Evolutionary conservation across 2,113 vertebrate species (phyloP).

Genomic region (Taxidea taxus): DNA sequence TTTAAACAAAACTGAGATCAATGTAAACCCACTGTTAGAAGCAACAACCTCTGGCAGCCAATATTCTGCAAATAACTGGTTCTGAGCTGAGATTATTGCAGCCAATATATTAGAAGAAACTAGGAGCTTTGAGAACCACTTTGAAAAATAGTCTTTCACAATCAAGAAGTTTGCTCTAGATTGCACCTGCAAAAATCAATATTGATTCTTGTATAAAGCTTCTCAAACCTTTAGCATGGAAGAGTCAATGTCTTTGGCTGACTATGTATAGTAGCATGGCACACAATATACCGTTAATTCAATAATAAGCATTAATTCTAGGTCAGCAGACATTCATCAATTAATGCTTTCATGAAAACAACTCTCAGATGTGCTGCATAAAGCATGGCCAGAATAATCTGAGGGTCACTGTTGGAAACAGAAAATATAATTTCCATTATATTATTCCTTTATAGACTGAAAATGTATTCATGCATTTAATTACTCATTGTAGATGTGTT

Average conservation of each 20-base stretch:
- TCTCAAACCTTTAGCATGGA: background rate
- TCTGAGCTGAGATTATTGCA: background rate
- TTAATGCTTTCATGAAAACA: background rate
- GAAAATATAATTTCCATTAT: background rate
- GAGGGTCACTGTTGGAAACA: background rate
- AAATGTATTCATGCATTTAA: background rate
- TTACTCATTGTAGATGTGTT: background rate
- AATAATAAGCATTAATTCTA: conserved; percentile 52
- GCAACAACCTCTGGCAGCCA: background rate
- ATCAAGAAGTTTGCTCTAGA: conserved; percentile 41
- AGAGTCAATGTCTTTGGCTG: conserved; percentile 33
- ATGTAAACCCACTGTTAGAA: background rate
- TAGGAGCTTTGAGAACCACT: conserved; percentile 3
- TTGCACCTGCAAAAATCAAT: conserved; percentile 38
- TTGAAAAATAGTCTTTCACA: conserved; percentile 47
- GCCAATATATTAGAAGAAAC: conserved; percentile 44
- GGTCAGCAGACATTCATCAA: background rate
- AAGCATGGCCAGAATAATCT: background rate
- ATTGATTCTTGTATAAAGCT: conserved; percentile 46
- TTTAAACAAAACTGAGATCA: conserved; percentile 53
- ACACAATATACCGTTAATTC: conserved; percentile 45
- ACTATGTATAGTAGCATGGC: background rate
- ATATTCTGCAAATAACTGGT: conserved; percentile 44
- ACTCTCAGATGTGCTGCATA: background rate
- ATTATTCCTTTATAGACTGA: background rate